phyloP scores from a whole-genome alignment of 2,888 invertebrate species.

The Hololepta plana region DNA sequence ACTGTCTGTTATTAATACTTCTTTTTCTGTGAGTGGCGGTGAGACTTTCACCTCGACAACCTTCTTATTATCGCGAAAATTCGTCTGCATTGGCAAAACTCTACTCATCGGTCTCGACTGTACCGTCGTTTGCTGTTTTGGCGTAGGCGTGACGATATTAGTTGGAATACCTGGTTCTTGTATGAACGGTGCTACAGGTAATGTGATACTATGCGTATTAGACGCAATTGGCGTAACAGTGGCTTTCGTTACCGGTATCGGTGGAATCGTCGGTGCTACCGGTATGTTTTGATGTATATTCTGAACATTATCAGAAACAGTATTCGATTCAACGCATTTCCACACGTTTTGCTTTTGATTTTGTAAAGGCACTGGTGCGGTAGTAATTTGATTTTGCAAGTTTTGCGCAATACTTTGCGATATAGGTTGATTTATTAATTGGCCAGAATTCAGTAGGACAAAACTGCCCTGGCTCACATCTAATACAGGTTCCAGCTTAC shows the following conservation, averaged over 20 bases:
- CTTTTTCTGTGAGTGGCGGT: no score
- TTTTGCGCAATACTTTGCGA: constrained; percentile 7
- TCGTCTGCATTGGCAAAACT: constrained; percentile 59
- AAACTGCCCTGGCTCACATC: constrained; percentile 52
- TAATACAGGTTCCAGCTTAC: constrained; percentile 65
- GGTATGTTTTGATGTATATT: background rate
- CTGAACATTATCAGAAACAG: background rate
- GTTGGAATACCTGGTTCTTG: constrained; percentile 47
- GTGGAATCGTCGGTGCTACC: background rate
- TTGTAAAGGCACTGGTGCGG: constrained; percentile 2
- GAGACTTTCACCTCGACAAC: constrained; percentile 16
- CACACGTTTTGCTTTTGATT: constrained; percentile 5
- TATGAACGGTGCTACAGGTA: constrained; percentile 35
- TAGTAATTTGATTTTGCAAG: constrained; percentile 1
- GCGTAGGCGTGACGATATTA: constrained; percentile 52
- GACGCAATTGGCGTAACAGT: constrained; percentile 20
- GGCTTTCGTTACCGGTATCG: constrained; percentile 10
- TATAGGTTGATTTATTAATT: constrained; percentile 26
- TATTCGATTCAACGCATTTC: constrained; percentile 3
- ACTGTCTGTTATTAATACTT: no score
- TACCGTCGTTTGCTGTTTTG: constrained; percentile 24
- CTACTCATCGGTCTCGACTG: constrained; percentile 54
- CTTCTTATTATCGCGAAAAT: constrained; percentile 29
- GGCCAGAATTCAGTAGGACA: constrained; percentile 47
- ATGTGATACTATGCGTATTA: constrained; percentile 36